phyloP scores from a whole-genome alignment of 1,140 invertebrate species.

The Aphaenogaster floridana region DNA sequence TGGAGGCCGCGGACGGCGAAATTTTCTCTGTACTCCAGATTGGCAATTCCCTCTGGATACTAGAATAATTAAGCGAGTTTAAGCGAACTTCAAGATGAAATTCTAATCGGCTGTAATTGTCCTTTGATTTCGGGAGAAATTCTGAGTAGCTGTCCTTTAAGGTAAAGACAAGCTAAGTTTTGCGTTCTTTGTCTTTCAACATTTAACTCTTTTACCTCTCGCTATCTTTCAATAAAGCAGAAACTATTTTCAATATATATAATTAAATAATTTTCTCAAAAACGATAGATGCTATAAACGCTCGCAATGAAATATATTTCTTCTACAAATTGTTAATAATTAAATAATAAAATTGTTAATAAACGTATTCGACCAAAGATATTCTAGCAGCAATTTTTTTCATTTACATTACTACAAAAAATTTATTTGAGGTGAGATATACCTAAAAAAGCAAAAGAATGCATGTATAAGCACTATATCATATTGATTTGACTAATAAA shows the following conservation, averaged over 20 bases:
- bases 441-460: not conserved
- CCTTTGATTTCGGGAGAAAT: conserved; percentile 63
- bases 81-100: conserved; percentile 67
- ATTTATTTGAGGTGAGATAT: not conserved
- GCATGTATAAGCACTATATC: not conserved
- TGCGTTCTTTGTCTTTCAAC: no score
- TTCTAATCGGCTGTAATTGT: conserved; percentile 72
- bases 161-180: conserved; percentile 7
- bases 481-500: not conserved
- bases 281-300: not conserved
- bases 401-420: not conserved
- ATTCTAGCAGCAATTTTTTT: not conserved
- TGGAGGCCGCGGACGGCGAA: conserved; percentile 98
- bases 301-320: not conserved
- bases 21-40: conserved; percentile 94
- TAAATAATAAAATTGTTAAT: no score
- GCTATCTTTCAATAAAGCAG: not conserved
- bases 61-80: conserved; percentile 86
- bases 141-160: conserved; percentile 1
- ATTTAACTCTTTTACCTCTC: not conserved
- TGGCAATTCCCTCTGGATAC: conserved; percentile 96
- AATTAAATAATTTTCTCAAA: not conserved
- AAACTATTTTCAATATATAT: not conserved
- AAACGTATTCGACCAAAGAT: not conserved
- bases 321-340: not conserved